Evolutionary conservation across 2,888 invertebrate genomes (phyloP).

Genomic region (Timema cristinae): DNA sequence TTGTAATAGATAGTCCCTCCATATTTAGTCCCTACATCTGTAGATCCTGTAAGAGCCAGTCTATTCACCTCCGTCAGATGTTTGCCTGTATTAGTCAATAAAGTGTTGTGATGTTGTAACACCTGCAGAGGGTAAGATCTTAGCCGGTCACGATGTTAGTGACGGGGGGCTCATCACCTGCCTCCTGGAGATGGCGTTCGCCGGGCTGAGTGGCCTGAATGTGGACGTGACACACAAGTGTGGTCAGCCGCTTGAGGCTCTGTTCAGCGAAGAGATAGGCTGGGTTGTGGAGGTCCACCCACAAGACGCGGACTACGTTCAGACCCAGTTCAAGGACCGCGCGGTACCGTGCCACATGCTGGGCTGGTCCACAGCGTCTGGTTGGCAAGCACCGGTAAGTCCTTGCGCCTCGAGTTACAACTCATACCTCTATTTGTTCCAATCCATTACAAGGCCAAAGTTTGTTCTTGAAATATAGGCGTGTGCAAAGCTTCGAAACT

Average conservation of each 20-base stretch:
- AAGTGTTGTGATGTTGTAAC: no score
- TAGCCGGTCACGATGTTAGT: slow-evolving; percentile 92
- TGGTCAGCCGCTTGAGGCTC: slow-evolving; percentile 56
- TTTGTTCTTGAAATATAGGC: no score
- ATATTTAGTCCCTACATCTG: slow-evolving; percentile 7
- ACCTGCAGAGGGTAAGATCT: slow-evolving; percentile 58
- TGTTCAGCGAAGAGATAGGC: slow-evolving; percentile 84
- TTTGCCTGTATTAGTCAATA: no score
- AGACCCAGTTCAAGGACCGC: slow-evolving; percentile 56
- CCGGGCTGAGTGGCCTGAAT: slow-evolving; percentile 76
- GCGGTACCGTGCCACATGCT: slow-evolving; percentile 63
- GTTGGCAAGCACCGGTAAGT: no score
- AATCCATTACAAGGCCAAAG: no score
- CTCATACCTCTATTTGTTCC: no score
- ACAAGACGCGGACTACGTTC: slow-evolving; percentile 53
- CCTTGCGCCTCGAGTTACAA: no score
- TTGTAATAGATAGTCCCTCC: no score
- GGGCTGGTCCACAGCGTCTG: slow-evolving; percentile 53
- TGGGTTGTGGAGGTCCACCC: slow-evolving; percentile 73
- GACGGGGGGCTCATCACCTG: slow-evolving; percentile 93
- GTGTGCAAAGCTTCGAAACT: no score
- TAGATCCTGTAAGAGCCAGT: slow-evolving; percentile 13
- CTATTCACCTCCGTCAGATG: slow-evolving; percentile 21
- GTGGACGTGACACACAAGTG: slow-evolving; percentile 56
- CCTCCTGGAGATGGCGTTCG: slow-evolving; percentile 94